These are phyloP conservation scores for Lasioglossum villosulum DNA, from an alignment of 2,888 invertebrate genomes.

Conservation along the genomic window DNA sequence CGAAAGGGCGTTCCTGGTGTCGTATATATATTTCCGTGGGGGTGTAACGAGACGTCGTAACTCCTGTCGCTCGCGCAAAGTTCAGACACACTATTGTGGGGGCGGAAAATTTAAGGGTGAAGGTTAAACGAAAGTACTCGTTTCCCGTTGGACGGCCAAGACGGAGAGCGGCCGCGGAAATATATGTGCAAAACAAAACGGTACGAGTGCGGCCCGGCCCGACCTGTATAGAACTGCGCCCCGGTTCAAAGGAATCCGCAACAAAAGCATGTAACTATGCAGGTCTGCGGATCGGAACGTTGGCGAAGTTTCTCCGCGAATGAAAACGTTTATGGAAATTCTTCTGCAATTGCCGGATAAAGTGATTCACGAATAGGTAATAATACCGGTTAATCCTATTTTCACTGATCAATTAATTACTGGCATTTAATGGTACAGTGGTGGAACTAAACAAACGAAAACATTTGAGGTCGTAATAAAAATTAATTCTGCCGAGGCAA, in stretches of 20 bases:
- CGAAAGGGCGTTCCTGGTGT: slow-evolving; percentile 54
- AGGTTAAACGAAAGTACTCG: slow-evolving; percentile 62
- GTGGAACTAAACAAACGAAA: not conserved
- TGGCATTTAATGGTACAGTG: not conserved
- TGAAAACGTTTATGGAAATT: slow-evolving; percentile 2
- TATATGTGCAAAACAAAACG: slow-evolving; percentile 30
- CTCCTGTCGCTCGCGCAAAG: slow-evolving; percentile 62
- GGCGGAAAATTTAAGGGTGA: slow-evolving; percentile 63
- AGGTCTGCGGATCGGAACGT: not conserved
- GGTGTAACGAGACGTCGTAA: slow-evolving; percentile 71
- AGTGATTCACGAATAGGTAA: not conserved
- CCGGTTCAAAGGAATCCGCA: slow-evolving; percentile 9
- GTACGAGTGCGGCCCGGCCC: not conserved
- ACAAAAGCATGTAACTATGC: not conserved
- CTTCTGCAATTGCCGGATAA: not conserved
- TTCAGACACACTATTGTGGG: slow-evolving; percentile 62
- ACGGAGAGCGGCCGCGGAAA: slow-evolving; percentile 25
- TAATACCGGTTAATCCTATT: not conserved
- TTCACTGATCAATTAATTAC: not conserved
- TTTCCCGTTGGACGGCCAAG: slow-evolving; percentile 38
- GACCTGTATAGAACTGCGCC: not conserved
- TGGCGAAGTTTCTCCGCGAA: not conserved
- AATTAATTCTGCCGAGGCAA: not conserved
- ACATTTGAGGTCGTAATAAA: not conserved
- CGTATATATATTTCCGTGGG: slow-evolving; percentile 63